A percentile compares a stretch with the other conserved stretches of the same genome.
Evolutionary conservation across 2,888 invertebrate genomes (phyloP).

Genomic region (Drosophila recens): DNA sequence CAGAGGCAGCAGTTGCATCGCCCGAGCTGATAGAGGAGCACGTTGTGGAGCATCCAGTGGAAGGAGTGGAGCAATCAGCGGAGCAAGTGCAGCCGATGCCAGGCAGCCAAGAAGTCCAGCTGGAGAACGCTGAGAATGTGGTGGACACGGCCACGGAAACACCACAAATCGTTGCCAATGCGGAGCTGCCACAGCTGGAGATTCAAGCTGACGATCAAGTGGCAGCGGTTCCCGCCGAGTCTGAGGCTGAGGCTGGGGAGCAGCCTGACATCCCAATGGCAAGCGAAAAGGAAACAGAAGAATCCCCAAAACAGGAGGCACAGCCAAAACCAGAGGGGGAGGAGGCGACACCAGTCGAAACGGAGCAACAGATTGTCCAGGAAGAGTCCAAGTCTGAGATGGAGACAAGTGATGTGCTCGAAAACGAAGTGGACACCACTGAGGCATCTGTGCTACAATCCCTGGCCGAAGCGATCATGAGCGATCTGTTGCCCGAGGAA

Average conservation of each 20-base stretch:
- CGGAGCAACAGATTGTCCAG: not conserved
- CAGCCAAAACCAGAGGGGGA: not conserved
- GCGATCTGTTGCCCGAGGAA: constrained; percentile 57
- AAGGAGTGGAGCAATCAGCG: constrained; percentile 33
- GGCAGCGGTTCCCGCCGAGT: not conserved
- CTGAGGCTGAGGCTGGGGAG: not conserved
- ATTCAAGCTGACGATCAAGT: constrained; percentile 13
- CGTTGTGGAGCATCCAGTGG: constrained; percentile 55
- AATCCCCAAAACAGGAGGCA: not conserved
- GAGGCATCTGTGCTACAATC: constrained; percentile 53
- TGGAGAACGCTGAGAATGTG: constrained; percentile 52
- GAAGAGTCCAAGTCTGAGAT: constrained; percentile 25
- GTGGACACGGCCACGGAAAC: constrained; percentile 54
- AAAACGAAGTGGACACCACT: constrained; percentile 52
- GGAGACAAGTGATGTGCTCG: constrained; percentile 7
- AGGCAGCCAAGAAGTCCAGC: constrained; percentile 61
- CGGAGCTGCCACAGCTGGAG: constrained; percentile 6
- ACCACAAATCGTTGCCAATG: constrained; percentile 8
- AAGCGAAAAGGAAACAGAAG: constrained; percentile 17
- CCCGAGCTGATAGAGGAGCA: constrained; percentile 64
- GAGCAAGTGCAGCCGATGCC: constrained; percentile 15
- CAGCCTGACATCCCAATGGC: constrained; percentile 13
- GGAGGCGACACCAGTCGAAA: not conserved
- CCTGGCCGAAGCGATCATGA: constrained; percentile 53
- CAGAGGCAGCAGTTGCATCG: constrained; percentile 27